Evolutionary conservation across 2,113 vertebrate species (phyloP).

Genomic region (Heterochromis multidens): DNA sequence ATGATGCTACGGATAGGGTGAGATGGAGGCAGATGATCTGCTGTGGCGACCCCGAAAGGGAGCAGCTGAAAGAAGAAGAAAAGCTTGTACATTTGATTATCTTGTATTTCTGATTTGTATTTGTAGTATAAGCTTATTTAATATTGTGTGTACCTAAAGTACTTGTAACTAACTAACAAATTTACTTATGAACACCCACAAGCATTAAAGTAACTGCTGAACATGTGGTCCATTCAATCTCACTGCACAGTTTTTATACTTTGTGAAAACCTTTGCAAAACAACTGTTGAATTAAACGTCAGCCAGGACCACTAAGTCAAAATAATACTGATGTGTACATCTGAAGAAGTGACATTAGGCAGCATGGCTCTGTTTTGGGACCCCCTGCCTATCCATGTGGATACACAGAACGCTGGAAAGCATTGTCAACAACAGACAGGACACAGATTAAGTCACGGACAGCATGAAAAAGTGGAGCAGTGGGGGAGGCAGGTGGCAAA

Average conservation of each 20-base stretch:
- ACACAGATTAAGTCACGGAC: too few relatives aligned
- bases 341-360: fast-evolving
- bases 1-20: neutral
- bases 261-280: neutral
- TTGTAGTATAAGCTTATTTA: neutral
- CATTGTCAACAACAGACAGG: too few relatives aligned
- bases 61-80: neutral
- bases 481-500: neutral
- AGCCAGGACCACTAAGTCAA: neutral
- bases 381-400: too few relatives aligned
- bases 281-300: neutral
- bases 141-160: neutral
- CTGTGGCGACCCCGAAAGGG: too few relatives aligned
- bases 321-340: neutral
- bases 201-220: neutral
- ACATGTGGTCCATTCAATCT: fast-evolving
- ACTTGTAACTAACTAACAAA: neutral
- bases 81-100: neutral
- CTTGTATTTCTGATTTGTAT: neutral
- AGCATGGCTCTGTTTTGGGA: too few relatives aligned
- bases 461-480: too few relatives aligned
- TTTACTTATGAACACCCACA: neutral
- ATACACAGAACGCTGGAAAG: too few relatives aligned
- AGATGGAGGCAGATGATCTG: neutral
- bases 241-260: neutral